phyloP scores from a whole-genome alignment of 2,888 invertebrate genomes.

The Pherbina coryleti region DNA sequence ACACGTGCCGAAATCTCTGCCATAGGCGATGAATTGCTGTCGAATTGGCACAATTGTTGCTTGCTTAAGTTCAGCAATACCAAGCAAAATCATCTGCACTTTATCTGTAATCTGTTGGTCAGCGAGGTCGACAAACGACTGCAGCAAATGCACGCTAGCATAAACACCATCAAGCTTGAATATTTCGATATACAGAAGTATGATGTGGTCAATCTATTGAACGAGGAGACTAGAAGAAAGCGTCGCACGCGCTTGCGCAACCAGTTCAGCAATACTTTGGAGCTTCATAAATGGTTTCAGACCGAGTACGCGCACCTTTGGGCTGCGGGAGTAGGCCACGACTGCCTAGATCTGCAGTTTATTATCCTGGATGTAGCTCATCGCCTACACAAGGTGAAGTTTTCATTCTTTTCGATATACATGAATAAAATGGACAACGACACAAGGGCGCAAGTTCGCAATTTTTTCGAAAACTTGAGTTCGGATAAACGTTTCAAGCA shows the following conservation, averaged over 20 bases:
- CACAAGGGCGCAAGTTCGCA: constrained; percentile 45
- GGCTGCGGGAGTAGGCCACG: constrained; percentile 52
- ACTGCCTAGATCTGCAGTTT: constrained; percentile 55
- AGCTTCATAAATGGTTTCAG: constrained; percentile 56
- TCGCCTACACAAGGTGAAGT: constrained; percentile 42
- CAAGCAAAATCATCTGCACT: constrained; percentile 48
- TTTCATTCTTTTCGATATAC: constrained; percentile 53
- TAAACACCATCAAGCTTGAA: constrained; percentile 52
- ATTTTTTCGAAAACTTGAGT: constrained; percentile 51
- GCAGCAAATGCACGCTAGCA: constrained; percentile 41
- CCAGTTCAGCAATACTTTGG: constrained; percentile 50
- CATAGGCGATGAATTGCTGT: constrained; percentile 51
- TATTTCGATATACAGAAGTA: constrained; percentile 59
- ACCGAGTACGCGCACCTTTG: constrained; percentile 50
- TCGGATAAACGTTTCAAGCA: constrained; percentile 40
- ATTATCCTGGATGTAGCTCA: constrained; percentile 41
- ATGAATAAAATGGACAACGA: constrained; percentile 44
- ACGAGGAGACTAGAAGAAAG: not conserved
- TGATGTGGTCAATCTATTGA: constrained; percentile 57
- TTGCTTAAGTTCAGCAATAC: constrained; percentile 50
- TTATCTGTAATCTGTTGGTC: constrained; percentile 55
- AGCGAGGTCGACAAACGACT: constrained; percentile 55
- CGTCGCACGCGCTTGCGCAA: constrained; percentile 22
- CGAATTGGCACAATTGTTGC: constrained; percentile 48
- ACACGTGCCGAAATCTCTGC: constrained; percentile 48